phyloP scores from a whole-genome alignment of 2,888 invertebrate genomes.

The Heliothis peltigera region DNA sequence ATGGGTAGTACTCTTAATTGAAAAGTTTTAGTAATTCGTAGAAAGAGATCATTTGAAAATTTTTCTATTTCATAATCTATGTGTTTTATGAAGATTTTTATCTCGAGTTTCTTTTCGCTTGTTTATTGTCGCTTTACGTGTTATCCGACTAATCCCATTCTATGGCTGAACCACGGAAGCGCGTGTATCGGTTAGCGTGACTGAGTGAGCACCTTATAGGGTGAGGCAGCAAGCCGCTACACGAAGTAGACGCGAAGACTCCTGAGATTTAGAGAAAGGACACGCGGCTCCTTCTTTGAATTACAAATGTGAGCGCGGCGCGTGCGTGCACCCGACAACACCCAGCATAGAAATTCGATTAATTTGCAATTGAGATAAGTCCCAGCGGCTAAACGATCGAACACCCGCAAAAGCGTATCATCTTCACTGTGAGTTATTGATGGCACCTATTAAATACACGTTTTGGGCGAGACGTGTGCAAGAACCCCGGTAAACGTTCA shows the following conservation, averaged over 20 bases:
- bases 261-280: slow-evolving; percentile 74
- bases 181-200: slow-evolving; percentile 32
- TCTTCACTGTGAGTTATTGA: slow-evolving; percentile 88
- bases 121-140: slow-evolving; percentile 85
- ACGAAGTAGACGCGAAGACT: slow-evolving; percentile 68
- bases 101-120: slow-evolving; percentile 80
- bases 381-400: slow-evolving; percentile 79
- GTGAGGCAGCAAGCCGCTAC: slow-evolving; percentile 64
- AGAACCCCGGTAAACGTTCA: slow-evolving; percentile 77
- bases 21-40: slow-evolving; percentile 74
- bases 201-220: slow-evolving; percentile 59
- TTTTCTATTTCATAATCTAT: slow-evolving; percentile 67
- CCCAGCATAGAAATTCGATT: slow-evolving; percentile 84
- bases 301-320: slow-evolving; percentile 77
- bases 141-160: slow-evolving; percentile 74
- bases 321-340: slow-evolving; percentile 73
- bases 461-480: slow-evolving; percentile 79
- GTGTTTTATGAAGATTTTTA: slow-evolving; percentile 73
- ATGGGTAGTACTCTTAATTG: slow-evolving; percentile 73
- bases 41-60: slow-evolving; percentile 67
- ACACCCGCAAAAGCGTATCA: slow-evolving; percentile 84
- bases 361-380: slow-evolving; percentile 89
- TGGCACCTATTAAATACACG: slow-evolving; percentile 89
- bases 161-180: slow-evolving; percentile 85
- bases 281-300: slow-evolving; percentile 78